Evolutionary conservation across 2,113 vertebrate genomes (phyloP).

Genomic region (Aythya baeri): DNA sequence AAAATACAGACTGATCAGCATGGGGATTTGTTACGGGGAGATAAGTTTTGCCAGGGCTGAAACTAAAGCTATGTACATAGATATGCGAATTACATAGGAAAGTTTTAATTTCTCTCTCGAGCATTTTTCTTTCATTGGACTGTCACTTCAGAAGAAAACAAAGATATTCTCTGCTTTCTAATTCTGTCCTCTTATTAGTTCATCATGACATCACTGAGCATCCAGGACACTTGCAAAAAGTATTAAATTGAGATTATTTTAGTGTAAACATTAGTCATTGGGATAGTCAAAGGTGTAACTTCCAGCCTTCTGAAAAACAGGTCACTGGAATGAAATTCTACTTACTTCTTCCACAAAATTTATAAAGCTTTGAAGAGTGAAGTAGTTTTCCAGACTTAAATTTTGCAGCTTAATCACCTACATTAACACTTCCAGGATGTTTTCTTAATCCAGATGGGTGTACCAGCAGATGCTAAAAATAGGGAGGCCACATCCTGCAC

Average conservation of each 20-base stretch:
- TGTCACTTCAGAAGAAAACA: background rate
- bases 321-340: background rate
- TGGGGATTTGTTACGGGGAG: background rate
- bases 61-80: background rate
- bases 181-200: background rate
- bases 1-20: background rate
- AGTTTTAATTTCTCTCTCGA: background rate
- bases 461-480: slow-evolving; percentile 31
- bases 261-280: background rate
- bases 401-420: background rate
- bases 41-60: background rate
- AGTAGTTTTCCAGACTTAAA: background rate
- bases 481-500: slow-evolving; percentile 27
- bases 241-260: background rate
- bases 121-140: background rate
- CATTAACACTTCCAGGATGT: slow-evolving; percentile 13
- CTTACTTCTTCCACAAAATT: background rate
- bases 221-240: background rate
- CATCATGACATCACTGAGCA: background rate
- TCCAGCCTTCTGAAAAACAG: background rate
- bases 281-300: background rate
- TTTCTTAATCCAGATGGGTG: background rate
- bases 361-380: background rate
- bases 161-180: background rate
- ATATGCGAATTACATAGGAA: background rate